These are phyloP conservation scores for Pterocles orientalis DNA, from an alignment of 2,113 vertebrate genomes.

Conservation along the genomic window DNA sequence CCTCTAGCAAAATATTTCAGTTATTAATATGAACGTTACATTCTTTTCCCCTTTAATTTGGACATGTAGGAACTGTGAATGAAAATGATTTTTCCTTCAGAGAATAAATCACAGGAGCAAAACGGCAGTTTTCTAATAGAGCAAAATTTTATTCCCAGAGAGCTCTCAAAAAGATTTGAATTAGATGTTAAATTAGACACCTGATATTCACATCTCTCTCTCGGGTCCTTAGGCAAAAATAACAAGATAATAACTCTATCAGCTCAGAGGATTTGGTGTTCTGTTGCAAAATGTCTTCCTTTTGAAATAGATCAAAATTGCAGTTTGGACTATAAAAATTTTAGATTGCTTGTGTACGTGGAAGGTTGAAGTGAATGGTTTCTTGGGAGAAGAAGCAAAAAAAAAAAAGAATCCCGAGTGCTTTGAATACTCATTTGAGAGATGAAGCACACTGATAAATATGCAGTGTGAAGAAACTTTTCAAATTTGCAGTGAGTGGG, in stretches of 20 bases:
- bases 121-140: constrained; percentile 64
- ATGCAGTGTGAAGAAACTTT: neutral
- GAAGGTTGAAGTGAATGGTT: constrained; percentile 11
- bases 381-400: constrained; percentile 13
- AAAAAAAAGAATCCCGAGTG: neutral
- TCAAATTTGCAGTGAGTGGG: neutral
- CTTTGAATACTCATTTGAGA: neutral
- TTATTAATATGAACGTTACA: constrained; percentile 67
- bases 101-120: constrained; percentile 66
- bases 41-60: constrained; percentile 65
- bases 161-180: constrained; percentile 69
- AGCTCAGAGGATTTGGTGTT: constrained; percentile 48
- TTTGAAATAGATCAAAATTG: constrained; percentile 68
- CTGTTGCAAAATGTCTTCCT: constrained; percentile 31
- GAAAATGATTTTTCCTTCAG: constrained; percentile 61
- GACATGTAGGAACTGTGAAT: constrained; percentile 41
- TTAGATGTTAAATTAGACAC: constrained; percentile 78
- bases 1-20: constrained; percentile 47
- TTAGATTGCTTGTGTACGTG: neutral
- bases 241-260: constrained; percentile 75
- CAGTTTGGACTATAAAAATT: constrained; percentile 30
- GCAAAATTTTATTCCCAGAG: constrained; percentile 64
- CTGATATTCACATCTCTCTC: constrained; percentile 74
- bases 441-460: neutral
- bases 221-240: constrained; percentile 76